Percentiles rank a stretch among this genome's conserved stretches.
phyloP scores from a whole-genome alignment of 2,113 vertebrate genomes.

The Poicephalus gulielmi region DNA sequence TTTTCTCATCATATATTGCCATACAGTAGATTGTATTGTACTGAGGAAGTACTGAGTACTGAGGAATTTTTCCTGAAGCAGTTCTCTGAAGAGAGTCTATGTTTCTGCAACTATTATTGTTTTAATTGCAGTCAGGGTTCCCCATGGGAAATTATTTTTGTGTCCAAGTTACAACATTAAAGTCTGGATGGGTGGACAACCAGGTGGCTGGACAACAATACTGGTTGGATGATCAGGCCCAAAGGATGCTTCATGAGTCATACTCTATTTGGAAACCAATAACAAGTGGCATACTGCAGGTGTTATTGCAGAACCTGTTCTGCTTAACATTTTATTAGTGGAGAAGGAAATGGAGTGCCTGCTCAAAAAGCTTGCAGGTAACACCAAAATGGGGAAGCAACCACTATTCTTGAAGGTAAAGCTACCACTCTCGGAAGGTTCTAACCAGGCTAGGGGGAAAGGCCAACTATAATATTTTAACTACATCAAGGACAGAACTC shows the following conservation, averaged over 20 bases:
- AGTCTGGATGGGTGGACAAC: not conserved
- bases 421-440: not conserved
- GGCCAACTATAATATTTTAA: not conserved
- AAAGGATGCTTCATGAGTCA: not conserved
- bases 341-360: accelerated
- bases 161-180: not conserved
- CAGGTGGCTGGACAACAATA: not conserved
- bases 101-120: not conserved
- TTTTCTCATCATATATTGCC: not conserved
- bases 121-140: not conserved
- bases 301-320: not conserved
- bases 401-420: not conserved
- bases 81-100: not conserved
- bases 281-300: accelerated
- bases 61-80: not conserved
- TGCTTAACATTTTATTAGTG: not conserved
- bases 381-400: not conserved
- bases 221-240: not conserved
- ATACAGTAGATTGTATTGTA: not conserved
- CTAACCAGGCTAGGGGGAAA: not conserved
- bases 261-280: not conserved
- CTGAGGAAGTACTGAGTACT: not conserved
- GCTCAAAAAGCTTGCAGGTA: not conserved
- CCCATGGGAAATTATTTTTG: not conserved
- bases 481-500: not conserved